Evolutionary conservation across 2,113 vertebrate genomes (phyloP), one percentile per base, ranked within the genome.

Genomic region (Thamnaconus septentrionalis): DNA sequence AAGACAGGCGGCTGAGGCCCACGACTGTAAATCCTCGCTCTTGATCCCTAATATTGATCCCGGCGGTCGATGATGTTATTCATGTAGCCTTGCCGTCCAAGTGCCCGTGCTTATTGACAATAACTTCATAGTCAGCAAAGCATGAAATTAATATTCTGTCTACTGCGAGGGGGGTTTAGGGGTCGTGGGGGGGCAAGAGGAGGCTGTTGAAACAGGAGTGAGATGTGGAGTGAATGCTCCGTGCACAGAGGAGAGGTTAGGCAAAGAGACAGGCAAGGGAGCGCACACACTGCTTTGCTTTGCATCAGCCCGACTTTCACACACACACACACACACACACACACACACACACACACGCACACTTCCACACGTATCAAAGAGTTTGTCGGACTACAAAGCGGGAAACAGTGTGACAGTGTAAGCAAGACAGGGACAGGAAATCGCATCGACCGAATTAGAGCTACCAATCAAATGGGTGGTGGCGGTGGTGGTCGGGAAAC

Each of bases 101-200:
- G 46, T 65, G 80, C 51, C 69, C 9, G 43, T 56, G 54, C 78
- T 77, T 84, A 79, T 50, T 76, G 81, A 79, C 81, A 66, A 75
- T 61, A 83, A 82, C 82, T 79, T 83, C 72, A 86, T 60, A 80
- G 79, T 84, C 83, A 86, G 83, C 85, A 85, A 84, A 85, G 80
- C 83, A 71, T 84, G 75, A 82, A 76, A 86, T 84, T 52, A 83
- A 80, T 83, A 82, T 86, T 84, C 73, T 63, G 64, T 79, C 66
- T 77, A 50, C 51, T 47, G 66, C 71, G 69, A 71, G 73, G 61
- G 18, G 54, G 76, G 64, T 64, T 56, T 4, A 48, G 53, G 64
- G 2, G 18, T n/a, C n/a, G n/a, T 31, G 18, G 18, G 18, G 18
- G 18, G 18, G 18, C 18, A 31, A 31, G 18, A 75, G 5, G 18